Percentiles rank a stretch among this genome's conserved stretches.
phyloP scores from a whole-genome alignment of 2,797 vertebrate species.

The Rhynchonycteris naso region DNA sequence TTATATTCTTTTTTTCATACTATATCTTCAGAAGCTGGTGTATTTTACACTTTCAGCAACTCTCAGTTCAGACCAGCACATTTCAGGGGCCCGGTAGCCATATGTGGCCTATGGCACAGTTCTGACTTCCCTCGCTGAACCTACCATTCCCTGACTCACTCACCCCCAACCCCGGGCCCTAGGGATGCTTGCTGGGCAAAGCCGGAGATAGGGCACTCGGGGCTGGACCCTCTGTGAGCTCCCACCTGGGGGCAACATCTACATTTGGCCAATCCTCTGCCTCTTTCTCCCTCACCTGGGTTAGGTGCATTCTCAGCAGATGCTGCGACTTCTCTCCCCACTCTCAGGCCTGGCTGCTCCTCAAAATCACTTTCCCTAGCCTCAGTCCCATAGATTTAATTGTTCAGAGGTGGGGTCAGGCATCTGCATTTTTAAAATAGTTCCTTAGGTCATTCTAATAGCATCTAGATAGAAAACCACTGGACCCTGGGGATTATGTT shows the following conservation, averaged over 20 bases:
- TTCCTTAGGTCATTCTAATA: background rate
- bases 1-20: background rate
- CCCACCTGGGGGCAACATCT: background rate
- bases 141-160: background rate
- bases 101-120: background rate
- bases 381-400: background rate
- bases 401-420: background rate
- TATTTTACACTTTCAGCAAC: background rate
- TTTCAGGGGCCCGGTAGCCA: background rate
- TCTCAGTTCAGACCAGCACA: background rate
- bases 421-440: background rate
- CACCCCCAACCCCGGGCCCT: accelerated
- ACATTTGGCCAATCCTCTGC: background rate
- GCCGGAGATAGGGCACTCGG: background rate
- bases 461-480: background rate
- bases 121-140: background rate
- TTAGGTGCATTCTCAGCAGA: background rate
- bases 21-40: background rate
- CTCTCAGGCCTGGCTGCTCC: background rate
- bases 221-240: background rate
- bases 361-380: too few species aligned
- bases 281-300: background rate
- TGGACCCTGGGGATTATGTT: background rate
- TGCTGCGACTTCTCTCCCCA: background rate
- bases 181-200: background rate